These are phyloP conservation scores for Sebastes goodei DNA, from an alignment of 2,797 vertebrate genomes.

Conservation along the genomic window DNA sequence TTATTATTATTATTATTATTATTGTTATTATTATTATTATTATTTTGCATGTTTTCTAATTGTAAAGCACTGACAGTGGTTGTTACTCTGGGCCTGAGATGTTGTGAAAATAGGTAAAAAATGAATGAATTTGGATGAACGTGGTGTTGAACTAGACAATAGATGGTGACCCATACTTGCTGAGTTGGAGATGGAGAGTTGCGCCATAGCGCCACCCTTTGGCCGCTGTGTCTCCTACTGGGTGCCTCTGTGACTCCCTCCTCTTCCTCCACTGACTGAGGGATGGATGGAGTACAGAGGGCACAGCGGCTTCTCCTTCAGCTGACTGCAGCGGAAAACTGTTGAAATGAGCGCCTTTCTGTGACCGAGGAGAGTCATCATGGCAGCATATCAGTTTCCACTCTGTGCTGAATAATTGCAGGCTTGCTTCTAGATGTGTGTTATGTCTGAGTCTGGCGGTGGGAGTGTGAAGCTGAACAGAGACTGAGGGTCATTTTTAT, in stretches of 20 bases:
- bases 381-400: constrained; percentile 74
- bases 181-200: neutral
- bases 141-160: constrained; percentile 6
- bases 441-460: constrained; percentile 47
- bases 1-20: neutral
- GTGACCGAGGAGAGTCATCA: constrained; percentile 37
- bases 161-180: neutral
- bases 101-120: constrained; percentile 17
- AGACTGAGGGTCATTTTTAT: constrained; percentile 52
- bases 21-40: neutral
- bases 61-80: neutral
- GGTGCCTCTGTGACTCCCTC: constrained; percentile 12
- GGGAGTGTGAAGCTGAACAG: constrained; percentile 47
- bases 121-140: constrained; percentile 21
- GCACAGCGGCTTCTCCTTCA: constrained; percentile 39
- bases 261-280: neutral
- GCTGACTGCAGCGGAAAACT: constrained; percentile 72
- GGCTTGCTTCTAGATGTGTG: constrained; percentile 49
- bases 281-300: constrained; percentile 40
- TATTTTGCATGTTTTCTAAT: neutral
- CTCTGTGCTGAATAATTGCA: constrained; percentile 58
- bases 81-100: neutral
- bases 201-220: constrained; percentile 63
- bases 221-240: constrained; percentile 21
- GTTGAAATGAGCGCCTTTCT: constrained; percentile 51